Percentiles rank a stretch among this genome's conserved stretches.
phyloP scores from a whole-genome alignment of 2,113 vertebrate genomes.

The Baryphthengus martii region DNA sequence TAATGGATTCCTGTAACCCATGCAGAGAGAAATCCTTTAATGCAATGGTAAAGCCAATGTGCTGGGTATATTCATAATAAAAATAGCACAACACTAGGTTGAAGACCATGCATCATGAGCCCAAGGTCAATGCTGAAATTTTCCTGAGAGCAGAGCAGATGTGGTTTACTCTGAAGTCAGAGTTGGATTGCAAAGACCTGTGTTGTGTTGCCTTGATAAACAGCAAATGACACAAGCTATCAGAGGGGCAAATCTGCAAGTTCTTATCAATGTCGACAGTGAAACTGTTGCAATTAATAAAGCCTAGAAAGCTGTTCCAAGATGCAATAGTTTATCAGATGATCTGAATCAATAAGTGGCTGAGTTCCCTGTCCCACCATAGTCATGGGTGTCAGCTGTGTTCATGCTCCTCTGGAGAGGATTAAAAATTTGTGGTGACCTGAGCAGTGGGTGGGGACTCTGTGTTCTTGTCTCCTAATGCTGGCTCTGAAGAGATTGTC shows the following conservation, averaged over 20 bases:
- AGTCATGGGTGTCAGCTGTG: fast-evolving
- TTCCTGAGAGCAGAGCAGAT: neutral
- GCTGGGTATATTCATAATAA: neutral
- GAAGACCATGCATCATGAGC: neutral
- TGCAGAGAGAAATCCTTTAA: neutral
- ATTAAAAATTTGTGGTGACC: neutral
- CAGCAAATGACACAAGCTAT: neutral
- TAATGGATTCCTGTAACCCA: neutral
- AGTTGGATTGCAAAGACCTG: neutral
- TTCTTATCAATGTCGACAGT: neutral
- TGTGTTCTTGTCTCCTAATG: neutral
- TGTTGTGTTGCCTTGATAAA: neutral
- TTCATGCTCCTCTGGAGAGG: neutral
- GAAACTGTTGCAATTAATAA: neutral
- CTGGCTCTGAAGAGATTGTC: neutral
- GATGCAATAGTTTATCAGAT: neutral
- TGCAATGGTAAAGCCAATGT: neutral
- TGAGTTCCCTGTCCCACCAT: neutral
- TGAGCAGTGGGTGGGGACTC: neutral
- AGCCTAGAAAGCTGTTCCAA: neutral
- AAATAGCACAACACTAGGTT: neutral
- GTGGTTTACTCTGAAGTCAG: neutral
- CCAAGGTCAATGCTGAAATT: neutral
- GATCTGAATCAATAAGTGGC: fast-evolving
- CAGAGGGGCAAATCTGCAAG: neutral